phyloP scores from a whole-genome alignment of 2,888 invertebrate genomes.

The Baronia brevicornis region DNA sequence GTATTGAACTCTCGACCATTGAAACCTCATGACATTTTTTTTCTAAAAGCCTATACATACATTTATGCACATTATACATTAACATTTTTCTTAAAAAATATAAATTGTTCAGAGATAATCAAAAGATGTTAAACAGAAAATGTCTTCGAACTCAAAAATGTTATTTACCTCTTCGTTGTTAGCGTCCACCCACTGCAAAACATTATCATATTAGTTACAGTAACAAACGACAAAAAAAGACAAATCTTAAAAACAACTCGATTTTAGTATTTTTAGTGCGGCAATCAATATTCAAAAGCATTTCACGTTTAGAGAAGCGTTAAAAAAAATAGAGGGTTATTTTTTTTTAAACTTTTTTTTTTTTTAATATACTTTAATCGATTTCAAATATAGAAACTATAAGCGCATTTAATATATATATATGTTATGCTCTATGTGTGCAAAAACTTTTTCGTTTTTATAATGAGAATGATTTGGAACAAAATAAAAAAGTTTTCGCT shows the following conservation, averaged over 20 bases:
- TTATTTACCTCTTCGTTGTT: constrained; percentile 79
- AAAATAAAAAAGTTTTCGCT: constrained; percentile 17
- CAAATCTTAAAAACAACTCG: constrained; percentile 24
- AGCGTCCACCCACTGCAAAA: constrained; percentile 81
- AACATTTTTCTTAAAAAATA: constrained; percentile 18
- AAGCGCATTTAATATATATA: constrained; percentile 12
- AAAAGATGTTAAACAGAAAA: constrained; percentile 11
- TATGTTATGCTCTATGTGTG: constrained; percentile 1
- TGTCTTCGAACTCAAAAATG: constrained; percentile 24
- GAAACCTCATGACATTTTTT: too few species aligned
- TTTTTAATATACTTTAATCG: constrained; percentile 20
- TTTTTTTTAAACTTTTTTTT: constrained; percentile 35
- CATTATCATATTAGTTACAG: constrained; percentile 66
- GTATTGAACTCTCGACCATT: too few species aligned
- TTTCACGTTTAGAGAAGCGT: constrained; percentile 51
- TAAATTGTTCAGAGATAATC: too few species aligned
- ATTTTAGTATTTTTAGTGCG: constrained; percentile 17
- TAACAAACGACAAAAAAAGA: constrained; percentile 33
- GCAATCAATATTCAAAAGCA: constrained; percentile 52
- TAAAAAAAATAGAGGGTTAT: constrained; percentile 36
- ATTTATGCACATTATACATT: too few species aligned
- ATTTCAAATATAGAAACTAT: constrained; percentile 5
- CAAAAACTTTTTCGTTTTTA: constrained; percentile 5
- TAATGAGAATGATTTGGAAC: constrained; percentile 5
- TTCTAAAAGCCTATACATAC: too few species aligned